phyloP scores from a whole-genome alignment of 1,140 invertebrate species.

The Hyphantria cunea region DNA sequence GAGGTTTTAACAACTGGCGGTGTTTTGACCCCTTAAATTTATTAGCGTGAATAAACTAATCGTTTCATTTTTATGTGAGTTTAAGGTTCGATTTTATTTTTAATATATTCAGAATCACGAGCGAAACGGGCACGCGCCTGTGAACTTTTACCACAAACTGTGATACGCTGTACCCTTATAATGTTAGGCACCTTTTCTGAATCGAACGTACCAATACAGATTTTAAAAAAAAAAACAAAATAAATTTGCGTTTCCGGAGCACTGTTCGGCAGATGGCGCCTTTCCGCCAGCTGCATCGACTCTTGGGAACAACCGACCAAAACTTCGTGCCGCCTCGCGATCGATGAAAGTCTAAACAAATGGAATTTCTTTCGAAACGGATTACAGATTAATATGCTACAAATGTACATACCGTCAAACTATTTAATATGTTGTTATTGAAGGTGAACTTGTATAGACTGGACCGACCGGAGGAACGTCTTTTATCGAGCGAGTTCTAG shows the following conservation, averaged over 20 bases:
- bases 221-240: conserved; percentile 70
- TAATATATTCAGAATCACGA: conserved; percentile 35
- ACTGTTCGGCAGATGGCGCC: conserved; percentile 69
- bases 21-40: conserved; percentile 30
- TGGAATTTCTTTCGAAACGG: conserved; percentile 21
- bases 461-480: conserved; percentile 41
- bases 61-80: conserved; percentile 24
- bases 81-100: conserved; percentile 26
- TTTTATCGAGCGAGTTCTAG: conserved; percentile 43
- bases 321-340: conserved; percentile 45
- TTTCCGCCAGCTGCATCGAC: conserved; percentile 64
- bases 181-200: conserved; percentile 35
- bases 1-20: conserved; percentile 14
- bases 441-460: conserved; percentile 56
- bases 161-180: conserved; percentile 6
- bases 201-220: conserved; percentile 51
- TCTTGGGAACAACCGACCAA: conserved; percentile 42
- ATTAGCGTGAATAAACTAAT: conserved; percentile 28
- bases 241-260: conserved; percentile 68
- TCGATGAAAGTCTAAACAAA: conserved; percentile 12
- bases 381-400: conserved; percentile 11
- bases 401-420: conserved; percentile 27
- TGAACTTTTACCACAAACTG: conserved; percentile 46
- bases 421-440: conserved; percentile 43
- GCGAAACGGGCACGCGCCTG: conserved; percentile 50